Conservation (phyloP, 2,797 vertebrate genomes). For the Oreonectes daqikongensis region DNA sequence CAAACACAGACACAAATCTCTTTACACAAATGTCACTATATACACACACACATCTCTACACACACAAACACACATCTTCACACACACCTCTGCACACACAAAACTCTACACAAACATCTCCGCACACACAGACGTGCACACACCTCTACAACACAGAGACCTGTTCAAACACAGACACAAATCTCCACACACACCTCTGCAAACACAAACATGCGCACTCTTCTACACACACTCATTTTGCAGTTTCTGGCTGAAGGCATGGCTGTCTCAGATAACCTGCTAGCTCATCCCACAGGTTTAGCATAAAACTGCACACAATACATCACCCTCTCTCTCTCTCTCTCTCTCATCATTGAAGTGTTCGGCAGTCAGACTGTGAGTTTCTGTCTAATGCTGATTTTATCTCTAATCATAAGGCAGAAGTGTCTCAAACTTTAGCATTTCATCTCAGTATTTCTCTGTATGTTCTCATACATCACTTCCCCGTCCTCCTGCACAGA, state of each 20-base stretch:
- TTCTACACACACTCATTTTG: constrained; percentile 26
- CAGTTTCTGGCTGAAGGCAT: constrained; percentile 20
- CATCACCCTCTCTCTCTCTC: constrained; percentile 34
- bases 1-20: neutral
- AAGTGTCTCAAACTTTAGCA: constrained; percentile 28
- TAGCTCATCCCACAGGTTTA: constrained; percentile 31
- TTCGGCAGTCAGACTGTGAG: constrained; percentile 39
- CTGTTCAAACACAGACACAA: neutral
- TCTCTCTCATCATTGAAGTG: constrained; percentile 8
- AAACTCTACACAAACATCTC: neutral
- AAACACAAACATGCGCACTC: constrained; percentile 10
- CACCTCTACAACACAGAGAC: neutral
- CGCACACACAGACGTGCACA: neutral
- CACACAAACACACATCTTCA: neutral
- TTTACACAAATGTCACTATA: too few relatives aligned
- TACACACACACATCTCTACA: neutral
- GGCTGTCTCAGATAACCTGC: constrained; percentile 42
- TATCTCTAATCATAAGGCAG: constrained; percentile 48
- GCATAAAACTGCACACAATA: constrained; percentile 44
- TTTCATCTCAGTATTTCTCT: constrained; percentile 14
- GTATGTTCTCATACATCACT: neutral
- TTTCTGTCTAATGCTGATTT: constrained; percentile 46
- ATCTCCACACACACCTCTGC: neutral
- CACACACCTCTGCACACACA: neutral
- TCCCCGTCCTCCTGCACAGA: too few relatives aligned